A percentile compares a stretch with the other conserved stretches of the same genome.
phyloP scores from a whole-genome alignment of 1,140 invertebrate genomes.

The Philopotamus ludificatus region DNA sequence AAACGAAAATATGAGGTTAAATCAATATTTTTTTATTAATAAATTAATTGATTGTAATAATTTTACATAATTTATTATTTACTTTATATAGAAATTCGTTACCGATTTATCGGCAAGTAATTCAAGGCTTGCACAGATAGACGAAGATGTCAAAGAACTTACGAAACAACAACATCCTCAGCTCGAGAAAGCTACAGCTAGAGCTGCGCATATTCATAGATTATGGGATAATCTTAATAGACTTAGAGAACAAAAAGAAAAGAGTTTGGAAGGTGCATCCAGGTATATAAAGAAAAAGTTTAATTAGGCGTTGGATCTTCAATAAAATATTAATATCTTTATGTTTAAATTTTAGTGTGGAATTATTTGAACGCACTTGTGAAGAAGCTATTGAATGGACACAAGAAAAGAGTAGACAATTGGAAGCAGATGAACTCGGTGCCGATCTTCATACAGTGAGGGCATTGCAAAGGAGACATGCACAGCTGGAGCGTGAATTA shows the following conservation, averaged over 20 bases:
- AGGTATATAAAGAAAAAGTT: conserved; percentile 54
- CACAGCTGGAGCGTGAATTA: conserved; percentile 86
- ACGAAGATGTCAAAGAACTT: conserved; percentile 85
- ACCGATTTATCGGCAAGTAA: conserved; percentile 93
- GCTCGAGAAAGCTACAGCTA: conserved; percentile 77
- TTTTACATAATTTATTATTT: conserved; percentile 14
- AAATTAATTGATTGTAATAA: conserved; percentile 17
- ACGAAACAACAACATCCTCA: conserved; percentile 83
- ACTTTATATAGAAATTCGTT: conserved; percentile 80
- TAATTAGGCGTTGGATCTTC: neutral
- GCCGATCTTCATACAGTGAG: conserved; percentile 89
- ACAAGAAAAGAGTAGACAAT: conserved; percentile 84
- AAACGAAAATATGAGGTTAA: conserved; percentile 89
- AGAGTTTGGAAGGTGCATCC: conserved; percentile 86
- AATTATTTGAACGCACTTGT: conserved; percentile 90
- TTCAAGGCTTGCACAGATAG: conserved; percentile 86
- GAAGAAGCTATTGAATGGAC: conserved; percentile 94
- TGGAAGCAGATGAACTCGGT: conserved; percentile 76
- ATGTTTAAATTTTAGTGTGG: conserved; percentile 68
- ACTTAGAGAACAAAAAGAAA: conserved; percentile 87
- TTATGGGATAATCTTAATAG: conserved; percentile 87
- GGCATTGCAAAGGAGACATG: conserved; percentile 83
- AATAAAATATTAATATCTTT: neutral
- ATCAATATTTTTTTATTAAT: conserved; percentile 9
- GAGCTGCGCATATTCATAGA: conserved; percentile 82